These are phyloP conservation scores for Ammodytes marinus DNA, from an alignment of 2,113 vertebrate species.

Conservation along the genomic window DNA sequence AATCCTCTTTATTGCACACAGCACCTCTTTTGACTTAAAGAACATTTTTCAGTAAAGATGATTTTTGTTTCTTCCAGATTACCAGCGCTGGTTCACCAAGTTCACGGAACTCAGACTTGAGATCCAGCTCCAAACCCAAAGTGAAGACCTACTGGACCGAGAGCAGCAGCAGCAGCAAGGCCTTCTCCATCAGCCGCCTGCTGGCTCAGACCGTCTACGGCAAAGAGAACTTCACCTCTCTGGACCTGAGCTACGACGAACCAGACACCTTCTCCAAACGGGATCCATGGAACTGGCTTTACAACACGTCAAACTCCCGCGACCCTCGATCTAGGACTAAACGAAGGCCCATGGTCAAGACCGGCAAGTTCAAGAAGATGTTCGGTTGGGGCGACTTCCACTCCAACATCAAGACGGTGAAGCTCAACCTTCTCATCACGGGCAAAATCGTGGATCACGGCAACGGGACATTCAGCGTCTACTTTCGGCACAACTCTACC, in stretches of 20 bases:
- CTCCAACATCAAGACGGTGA: conserved; percentile 98
- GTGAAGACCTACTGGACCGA: conserved; percentile 93
- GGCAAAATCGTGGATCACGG: conserved; percentile 99
- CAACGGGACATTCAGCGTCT: conserved; percentile 98
- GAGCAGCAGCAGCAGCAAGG: conserved; percentile 85
- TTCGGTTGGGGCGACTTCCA: conserved; percentile 99
- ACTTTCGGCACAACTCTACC: conserved; percentile 98
- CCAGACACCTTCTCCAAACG: conserved; percentile 91
- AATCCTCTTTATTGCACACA: no score
- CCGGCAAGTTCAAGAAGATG: conserved; percentile 99
- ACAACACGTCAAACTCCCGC: conserved; percentile 89
- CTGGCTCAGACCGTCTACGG: conserved; percentile 91
- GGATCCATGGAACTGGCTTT: conserved; percentile 94
- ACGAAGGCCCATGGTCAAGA: conserved; percentile 94
- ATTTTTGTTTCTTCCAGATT: conserved; percentile 57
- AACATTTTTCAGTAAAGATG: neutral
- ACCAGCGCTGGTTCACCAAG: conserved; percentile 86
- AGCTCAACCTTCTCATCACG: conserved; percentile 96
- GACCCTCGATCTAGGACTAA: conserved; percentile 91
- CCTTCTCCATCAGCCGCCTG: conserved; percentile 93
- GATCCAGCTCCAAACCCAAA: conserved; percentile 90
- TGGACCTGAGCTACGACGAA: conserved; percentile 91
- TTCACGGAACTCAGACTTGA: conserved; percentile 87
- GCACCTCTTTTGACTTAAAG: no score
- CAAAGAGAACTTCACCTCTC: conserved; percentile 91